Evolutionary conservation across 2,888 invertebrate species (phyloP).

Genomic region (Sicus ferrugineus): DNA sequence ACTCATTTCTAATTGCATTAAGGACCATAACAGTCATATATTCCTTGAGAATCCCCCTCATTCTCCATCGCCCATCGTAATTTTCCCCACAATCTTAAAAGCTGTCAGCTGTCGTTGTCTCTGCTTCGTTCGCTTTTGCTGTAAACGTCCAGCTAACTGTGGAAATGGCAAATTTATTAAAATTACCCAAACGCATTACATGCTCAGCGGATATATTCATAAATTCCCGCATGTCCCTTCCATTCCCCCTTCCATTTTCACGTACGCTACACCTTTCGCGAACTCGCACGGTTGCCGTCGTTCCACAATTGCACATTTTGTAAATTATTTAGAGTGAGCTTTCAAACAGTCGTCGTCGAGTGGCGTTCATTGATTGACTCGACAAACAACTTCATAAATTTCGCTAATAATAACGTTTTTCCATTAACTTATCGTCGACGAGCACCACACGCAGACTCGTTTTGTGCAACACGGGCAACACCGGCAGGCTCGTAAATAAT

Average conservation of each 20-base stretch:
- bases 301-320: not conserved
- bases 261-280: not conserved
- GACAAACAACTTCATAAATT: constrained; percentile 38
- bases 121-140: too few relatives aligned
- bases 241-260: not conserved
- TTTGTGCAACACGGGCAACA: constrained; percentile 11
- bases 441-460: constrained; percentile 40
- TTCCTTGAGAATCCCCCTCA: too few relatives aligned
- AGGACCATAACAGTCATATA: too few relatives aligned
- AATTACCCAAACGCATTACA: constrained; percentile 21
- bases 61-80: too few relatives aligned
- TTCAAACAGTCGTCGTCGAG: constrained; percentile 15
- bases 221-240: not conserved
- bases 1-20: too few relatives aligned
- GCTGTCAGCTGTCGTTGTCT: too few relatives aligned
- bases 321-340: constrained; percentile 25
- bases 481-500: constrained; percentile 2
- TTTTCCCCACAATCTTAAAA: too few relatives aligned
- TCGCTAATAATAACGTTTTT: constrained; percentile 39
- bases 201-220: constrained; percentile 6
- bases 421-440: constrained; percentile 41
- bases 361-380: constrained; percentile 26
- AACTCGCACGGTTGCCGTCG: not conserved
- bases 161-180: constrained; percentile 25
- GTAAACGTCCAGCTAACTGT: not conserved